A percentile compares a stretch with the other conserved stretches of the same genome.
These are phyloP conservation scores for Drosophila bifasciata DNA, from an alignment of 1,140 invertebrate species.

Conservation along the genomic window DNA sequence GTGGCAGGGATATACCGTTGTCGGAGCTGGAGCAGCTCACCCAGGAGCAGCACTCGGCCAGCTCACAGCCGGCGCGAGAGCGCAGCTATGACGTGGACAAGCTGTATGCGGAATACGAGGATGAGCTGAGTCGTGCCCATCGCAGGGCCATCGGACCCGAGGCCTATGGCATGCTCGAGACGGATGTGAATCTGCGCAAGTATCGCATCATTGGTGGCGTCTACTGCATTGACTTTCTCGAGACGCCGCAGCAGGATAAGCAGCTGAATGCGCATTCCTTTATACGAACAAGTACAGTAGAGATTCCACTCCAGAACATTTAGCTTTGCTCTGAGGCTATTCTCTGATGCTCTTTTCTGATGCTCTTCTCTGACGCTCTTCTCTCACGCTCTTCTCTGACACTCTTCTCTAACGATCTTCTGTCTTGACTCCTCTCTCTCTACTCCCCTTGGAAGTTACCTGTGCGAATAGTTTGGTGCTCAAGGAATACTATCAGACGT, in stretches of 20 bases:
- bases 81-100: constrained; percentile 77
- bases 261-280: constrained; percentile 82
- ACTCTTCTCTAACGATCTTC: no score
- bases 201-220: constrained; percentile 88
- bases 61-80: constrained; percentile 54
- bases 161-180: constrained; percentile 75
- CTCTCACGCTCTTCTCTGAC: no score
- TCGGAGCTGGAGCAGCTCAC: constrained; percentile 66
- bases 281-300: constrained; percentile 70
- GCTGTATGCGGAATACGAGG: constrained; percentile 81
- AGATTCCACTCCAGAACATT: no score
- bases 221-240: constrained; percentile 87
- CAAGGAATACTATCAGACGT: constrained; percentile 89
- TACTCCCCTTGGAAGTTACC: constrained; percentile 87
- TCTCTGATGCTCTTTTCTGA: no score
- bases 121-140: constrained; percentile 79
- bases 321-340: no score
- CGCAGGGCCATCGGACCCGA: constrained; percentile 75
- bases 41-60: constrained; percentile 65
- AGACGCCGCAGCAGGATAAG: constrained; percentile 87
- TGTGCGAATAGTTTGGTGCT: constrained; percentile 87
- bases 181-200: constrained; percentile 88
- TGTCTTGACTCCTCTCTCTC: no score
- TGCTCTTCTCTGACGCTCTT: no score
- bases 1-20: constrained; percentile 58